Conservation (phyloP, 2,888 invertebrate genomes). For the Agrochola lychnidis region DNA sequence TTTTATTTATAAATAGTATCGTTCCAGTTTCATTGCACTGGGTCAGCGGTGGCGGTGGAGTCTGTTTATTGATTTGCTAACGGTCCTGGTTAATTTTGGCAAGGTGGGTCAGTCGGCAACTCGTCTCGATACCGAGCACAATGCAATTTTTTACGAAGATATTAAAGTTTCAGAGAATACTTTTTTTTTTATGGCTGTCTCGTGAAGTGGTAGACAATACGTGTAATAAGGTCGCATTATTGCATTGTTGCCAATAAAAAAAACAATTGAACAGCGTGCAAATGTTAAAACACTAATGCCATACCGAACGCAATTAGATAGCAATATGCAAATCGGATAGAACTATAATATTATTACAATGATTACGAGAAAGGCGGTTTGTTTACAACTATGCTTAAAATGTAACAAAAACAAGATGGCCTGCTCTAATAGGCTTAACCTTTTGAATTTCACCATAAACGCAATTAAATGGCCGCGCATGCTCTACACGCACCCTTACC, state of each 20-base stretch:
- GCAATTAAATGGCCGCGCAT: slow-evolving; percentile 79
- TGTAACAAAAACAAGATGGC: slow-evolving; percentile 74
- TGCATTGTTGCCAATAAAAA: slow-evolving; percentile 12
- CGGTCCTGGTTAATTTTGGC: slow-evolving; percentile 86
- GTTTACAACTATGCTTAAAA: slow-evolving; percentile 72
- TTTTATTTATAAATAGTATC: slow-evolving; percentile 84
- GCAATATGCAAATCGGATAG: slow-evolving; percentile 67
- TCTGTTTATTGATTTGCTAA: slow-evolving; percentile 88
- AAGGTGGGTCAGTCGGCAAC: slow-evolving; percentile 69
- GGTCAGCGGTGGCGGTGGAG: slow-evolving; percentile 83
- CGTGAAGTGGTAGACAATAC: not conserved
- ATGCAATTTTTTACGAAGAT: slow-evolving; percentile 42
- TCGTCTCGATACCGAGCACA: slow-evolving; percentile 30
- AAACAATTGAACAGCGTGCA: slow-evolving; percentile 10
- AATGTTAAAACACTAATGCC: slow-evolving; percentile 28
- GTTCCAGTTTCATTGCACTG: slow-evolving; percentile 84
- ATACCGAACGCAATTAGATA: slow-evolving; percentile 51
- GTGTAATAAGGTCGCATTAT: not conserved
- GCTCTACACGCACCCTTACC: slow-evolving; percentile 71
- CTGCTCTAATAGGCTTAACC: slow-evolving; percentile 82
- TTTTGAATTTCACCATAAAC: slow-evolving; percentile 82
- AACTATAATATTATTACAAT: slow-evolving; percentile 65
- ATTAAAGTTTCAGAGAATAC: not conserved
- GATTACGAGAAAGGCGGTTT: slow-evolving; percentile 74
- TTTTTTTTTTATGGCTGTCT: not conserved